Evolutionary conservation across 2,888 invertebrate species (phyloP).

Genomic region (Coremacera marginata): DNA sequence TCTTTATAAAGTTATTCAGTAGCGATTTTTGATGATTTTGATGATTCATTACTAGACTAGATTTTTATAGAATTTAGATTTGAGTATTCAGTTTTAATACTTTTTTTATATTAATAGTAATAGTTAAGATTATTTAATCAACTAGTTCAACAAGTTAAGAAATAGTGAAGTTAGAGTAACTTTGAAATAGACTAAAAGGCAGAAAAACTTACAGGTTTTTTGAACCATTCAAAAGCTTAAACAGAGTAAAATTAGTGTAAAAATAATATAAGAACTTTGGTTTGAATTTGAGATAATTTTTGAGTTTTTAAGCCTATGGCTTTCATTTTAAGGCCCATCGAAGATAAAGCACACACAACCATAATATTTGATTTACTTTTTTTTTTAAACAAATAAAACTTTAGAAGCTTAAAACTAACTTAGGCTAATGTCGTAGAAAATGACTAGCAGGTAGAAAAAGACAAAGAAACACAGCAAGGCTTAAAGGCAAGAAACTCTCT

Average conservation of each 20-base stretch:
- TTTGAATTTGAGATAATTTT: neutral
- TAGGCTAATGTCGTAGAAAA: constrained; percentile 4
- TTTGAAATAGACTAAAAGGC: too few species aligned
- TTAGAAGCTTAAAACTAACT: constrained; percentile 40
- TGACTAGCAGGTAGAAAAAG: constrained; percentile 32
- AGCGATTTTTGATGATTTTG: too few species aligned
- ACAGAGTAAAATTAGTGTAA: neutral
- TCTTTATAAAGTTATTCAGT: too few species aligned
- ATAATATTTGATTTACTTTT: constrained; percentile 46
- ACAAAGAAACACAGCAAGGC: constrained; percentile 30
- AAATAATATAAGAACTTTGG: constrained; percentile 16
- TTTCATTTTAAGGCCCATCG: constrained; percentile 53
- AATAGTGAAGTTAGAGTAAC: too few species aligned
- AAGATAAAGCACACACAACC: constrained; percentile 59
- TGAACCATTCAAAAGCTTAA: too few species aligned
- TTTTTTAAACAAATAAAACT: neutral
- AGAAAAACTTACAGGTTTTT: too few species aligned
- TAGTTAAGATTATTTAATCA: too few species aligned
- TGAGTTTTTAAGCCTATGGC: neutral
- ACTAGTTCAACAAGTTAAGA: too few species aligned
- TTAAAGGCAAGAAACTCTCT: neutral
- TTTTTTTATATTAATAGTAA: too few species aligned
- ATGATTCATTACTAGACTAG: too few species aligned
- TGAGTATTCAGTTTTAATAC: too few species aligned
- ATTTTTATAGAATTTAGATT: too few species aligned